These are phyloP conservation scores for Ephialtes manifestator DNA, from an alignment of 2,888 invertebrate species.

Conservation along the genomic window DNA sequence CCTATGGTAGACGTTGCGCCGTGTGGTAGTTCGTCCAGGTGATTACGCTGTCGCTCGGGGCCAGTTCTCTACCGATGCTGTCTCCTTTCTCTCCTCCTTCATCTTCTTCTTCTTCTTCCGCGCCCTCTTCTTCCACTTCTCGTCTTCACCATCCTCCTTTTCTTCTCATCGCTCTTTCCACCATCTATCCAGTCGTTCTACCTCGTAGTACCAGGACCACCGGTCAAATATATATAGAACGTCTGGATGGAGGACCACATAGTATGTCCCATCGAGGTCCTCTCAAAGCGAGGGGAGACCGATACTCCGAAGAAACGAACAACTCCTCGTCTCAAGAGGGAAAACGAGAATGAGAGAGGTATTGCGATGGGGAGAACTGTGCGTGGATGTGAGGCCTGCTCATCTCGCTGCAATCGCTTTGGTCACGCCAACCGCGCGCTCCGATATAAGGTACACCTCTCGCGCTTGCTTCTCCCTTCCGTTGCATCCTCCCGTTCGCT, in stretches of 20 bases:
- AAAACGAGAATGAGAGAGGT: constrained; percentile 66
- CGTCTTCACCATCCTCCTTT: constrained; percentile 45
- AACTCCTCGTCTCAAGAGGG: constrained; percentile 61
- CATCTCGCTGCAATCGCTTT: constrained; percentile 82
- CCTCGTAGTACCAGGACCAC: constrained; percentile 44
- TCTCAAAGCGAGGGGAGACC: constrained; percentile 74
- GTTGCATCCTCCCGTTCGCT: constrained; percentile 67
- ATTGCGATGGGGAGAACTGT: constrained; percentile 47
- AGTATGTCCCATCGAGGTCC: constrained; percentile 69
- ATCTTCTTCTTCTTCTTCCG: constrained; percentile 26
- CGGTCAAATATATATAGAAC: constrained; percentile 36
- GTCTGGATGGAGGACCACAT: constrained; percentile 75
- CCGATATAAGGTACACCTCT: constrained; percentile 58
- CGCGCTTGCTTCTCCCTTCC: constrained; percentile 37
- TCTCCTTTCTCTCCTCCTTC: constrained; percentile 55
- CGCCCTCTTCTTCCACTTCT: constrained; percentile 38
- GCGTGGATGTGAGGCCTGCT: constrained; percentile 67
- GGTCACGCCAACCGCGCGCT: constrained; percentile 79
- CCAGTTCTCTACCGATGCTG: constrained; percentile 72
- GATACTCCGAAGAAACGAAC: constrained; percentile 36
- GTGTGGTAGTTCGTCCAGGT: constrained; percentile 83
- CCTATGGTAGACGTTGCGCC: constrained; percentile 74
- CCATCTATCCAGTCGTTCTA: constrained; percentile 39
- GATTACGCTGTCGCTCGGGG: constrained; percentile 85
- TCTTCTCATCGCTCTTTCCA: constrained; percentile 49